A percentile compares a stretch with the other conserved stretches of the same genome.
phyloP scores from a whole-genome alignment of 2,888 invertebrate genomes.

The Orthosia gracilis region DNA sequence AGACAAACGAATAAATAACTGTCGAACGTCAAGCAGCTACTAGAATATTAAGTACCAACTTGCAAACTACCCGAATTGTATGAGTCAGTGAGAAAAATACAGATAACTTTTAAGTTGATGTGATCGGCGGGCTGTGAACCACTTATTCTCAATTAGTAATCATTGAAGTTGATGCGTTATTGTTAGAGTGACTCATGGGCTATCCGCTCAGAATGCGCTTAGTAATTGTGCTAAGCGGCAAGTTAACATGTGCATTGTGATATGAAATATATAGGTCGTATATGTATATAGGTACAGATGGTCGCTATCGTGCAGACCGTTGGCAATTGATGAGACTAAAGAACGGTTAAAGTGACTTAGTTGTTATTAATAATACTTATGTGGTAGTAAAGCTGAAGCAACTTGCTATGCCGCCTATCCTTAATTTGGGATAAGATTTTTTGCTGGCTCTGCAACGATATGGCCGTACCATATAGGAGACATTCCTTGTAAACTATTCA shows the following conservation, averaged over 20 bases:
- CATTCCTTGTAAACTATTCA: too few relatives aligned
- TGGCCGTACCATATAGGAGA: too few relatives aligned
- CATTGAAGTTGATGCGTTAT: slow-evolving; percentile 56
- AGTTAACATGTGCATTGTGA: slow-evolving; percentile 40
- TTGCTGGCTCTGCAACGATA: too few relatives aligned
- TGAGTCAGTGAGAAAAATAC: slow-evolving; percentile 42
- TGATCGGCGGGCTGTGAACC: slow-evolving; percentile 43
- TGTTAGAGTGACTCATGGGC: slow-evolving; percentile 53
- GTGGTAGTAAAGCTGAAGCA: too few relatives aligned
- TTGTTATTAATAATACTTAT: too few relatives aligned
- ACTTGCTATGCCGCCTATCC: too few relatives aligned
- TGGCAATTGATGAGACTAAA: not conserved
- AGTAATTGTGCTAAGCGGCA: slow-evolving; percentile 34
- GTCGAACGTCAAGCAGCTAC: slow-evolving; percentile 32
- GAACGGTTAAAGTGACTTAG: not conserved
- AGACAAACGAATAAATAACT: slow-evolving; percentile 33
- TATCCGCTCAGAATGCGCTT: slow-evolving; percentile 42
- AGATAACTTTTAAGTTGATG: slow-evolving; percentile 40
- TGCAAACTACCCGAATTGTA: slow-evolving; percentile 31
- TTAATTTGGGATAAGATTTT: too few relatives aligned
- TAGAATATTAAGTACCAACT: slow-evolving; percentile 31
- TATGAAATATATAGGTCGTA: not conserved
- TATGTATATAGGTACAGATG: not conserved
- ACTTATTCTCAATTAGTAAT: slow-evolving; percentile 56
- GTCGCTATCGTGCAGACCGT: not conserved